A percentile compares a stretch with the other conserved stretches of the same genome.
Evolutionary conservation across 2,113 vertebrate genomes (phyloP).

Genomic region (Rhinoderma darwinii): DNA sequence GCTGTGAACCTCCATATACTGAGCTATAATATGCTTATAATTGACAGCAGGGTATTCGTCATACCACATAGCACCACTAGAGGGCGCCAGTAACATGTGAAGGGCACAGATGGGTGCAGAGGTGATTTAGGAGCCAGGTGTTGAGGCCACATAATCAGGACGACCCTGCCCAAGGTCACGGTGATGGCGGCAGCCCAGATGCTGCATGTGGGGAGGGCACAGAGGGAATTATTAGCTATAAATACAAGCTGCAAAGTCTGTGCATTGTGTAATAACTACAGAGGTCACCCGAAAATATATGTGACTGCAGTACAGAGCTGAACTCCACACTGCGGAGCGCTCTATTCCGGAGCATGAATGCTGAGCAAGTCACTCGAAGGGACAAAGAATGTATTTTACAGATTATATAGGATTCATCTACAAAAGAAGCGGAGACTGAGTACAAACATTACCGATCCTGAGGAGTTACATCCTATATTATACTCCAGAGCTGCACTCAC

Average conservation of each 20-base stretch:
- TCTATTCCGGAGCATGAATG: background rate
- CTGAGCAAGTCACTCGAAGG: background rate
- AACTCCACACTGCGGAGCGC: background rate
- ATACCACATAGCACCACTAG: background rate
- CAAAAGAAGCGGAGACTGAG: background rate
- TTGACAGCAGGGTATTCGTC: background rate
- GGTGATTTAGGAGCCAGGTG: background rate
- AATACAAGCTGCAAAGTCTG: slow-evolving; percentile 25
- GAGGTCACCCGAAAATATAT: background rate
- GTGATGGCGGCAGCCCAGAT: background rate
- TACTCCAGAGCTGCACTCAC: too few species aligned
- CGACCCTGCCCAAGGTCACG: background rate
- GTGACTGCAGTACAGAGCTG: background rate
- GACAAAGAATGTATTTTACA: too few species aligned
- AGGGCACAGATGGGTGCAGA: background rate
- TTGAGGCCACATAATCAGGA: background rate
- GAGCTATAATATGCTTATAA: background rate
- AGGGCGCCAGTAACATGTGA: background rate
- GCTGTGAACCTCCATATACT: too few species aligned
- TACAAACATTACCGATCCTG: background rate
- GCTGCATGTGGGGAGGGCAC: background rate
- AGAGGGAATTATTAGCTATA: background rate
- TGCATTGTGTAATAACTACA: background rate
- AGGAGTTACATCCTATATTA: too few species aligned
- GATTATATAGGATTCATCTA: background rate